phyloP scores from a whole-genome alignment of 2,888 invertebrate genomes.

The Mythimna loreyi region DNA sequence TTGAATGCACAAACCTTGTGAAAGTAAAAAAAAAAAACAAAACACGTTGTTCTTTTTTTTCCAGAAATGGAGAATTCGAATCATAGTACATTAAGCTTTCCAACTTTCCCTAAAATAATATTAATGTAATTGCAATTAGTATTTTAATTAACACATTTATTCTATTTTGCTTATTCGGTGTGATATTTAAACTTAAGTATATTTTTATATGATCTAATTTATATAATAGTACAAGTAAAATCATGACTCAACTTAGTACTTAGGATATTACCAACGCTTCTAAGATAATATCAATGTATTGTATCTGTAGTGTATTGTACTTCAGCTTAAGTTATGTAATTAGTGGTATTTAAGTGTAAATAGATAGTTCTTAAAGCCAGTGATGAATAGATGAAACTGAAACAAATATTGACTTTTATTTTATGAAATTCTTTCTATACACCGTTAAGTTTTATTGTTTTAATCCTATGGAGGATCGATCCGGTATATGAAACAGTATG shows the following conservation, averaged over 20 bases:
- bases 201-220: conserved; percentile 61
- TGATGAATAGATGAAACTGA: conserved; percentile 57
- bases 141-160: conserved; percentile 55
- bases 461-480: too few relatives aligned
- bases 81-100: conserved; percentile 5
- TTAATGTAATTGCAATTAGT: conserved; percentile 41
- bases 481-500: too few relatives aligned
- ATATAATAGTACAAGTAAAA: conserved; percentile 54
- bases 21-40: too few relatives aligned
- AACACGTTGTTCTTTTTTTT: neutral
- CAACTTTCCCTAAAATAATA: conserved; percentile 28
- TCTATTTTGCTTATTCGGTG: conserved; percentile 76
- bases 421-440: neutral
- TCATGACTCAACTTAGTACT: conserved; percentile 61
- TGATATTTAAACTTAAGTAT: conserved; percentile 81
- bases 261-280: conserved; percentile 58
- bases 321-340: conserved; percentile 50
- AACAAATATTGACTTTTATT: conserved; percentile 45
- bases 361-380: conserved; percentile 56
- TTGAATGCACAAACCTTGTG: too few relatives aligned
- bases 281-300: conserved; percentile 51
- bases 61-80: neutral
- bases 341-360: conserved; percentile 57
- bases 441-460: too few relatives aligned
- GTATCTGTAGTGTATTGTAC: conserved; percentile 33